Base-by-base conservation (phyloP, 1,140 invertebrate species). In the Stegodyphus mimosarum region DNA sequence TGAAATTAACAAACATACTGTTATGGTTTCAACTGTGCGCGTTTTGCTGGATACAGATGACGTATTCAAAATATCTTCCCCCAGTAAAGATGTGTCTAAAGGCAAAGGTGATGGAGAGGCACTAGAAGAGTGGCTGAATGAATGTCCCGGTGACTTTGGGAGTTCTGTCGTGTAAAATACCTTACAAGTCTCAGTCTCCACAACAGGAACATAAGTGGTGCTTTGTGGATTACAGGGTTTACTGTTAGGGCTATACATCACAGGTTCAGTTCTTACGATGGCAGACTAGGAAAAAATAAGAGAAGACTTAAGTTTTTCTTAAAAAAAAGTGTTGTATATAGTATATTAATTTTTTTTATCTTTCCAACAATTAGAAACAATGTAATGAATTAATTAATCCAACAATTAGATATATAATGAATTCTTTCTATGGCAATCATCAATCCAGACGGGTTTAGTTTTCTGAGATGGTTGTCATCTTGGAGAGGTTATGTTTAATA, bases 21-120 rank as follows among this genome's bases (percentile, higher is more conserved):
- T 98, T 88, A 98, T 96, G 70, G 97, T 98, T 93, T 99, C 97
- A 74, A 99, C 97, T 88, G 97, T 98, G 89, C 97, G 93, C 67
- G 96, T 97, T 92, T 98, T 97, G 89, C 95, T 97, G 89, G 96
- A 97, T 90, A 98, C 96, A 80, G 96, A 97, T 91, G 98, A 88
- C 10, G 83, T 80, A n/a, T 72, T 88, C 7, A 86, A 72, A 13
- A 88, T 71, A 15, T 87, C 86, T 74, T 80, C 86, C 7, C 78
- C 75, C 5, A 80, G 55, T 7, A 86, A 17, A 48, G 83, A 86
- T 4, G 83, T 77, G 9, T 86, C 75, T 7, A 86, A 67, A n/a
- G 81, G 64, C 17, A 67, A 17, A 18, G 80, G 80, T 63, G 64
- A 52, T 6, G 83, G 83, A 9, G 83, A 86, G 5, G 83, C 66